Evolutionary conservation across 2,113 vertebrate species (phyloP).

Genomic region (Atractosteus spatula): DNA sequence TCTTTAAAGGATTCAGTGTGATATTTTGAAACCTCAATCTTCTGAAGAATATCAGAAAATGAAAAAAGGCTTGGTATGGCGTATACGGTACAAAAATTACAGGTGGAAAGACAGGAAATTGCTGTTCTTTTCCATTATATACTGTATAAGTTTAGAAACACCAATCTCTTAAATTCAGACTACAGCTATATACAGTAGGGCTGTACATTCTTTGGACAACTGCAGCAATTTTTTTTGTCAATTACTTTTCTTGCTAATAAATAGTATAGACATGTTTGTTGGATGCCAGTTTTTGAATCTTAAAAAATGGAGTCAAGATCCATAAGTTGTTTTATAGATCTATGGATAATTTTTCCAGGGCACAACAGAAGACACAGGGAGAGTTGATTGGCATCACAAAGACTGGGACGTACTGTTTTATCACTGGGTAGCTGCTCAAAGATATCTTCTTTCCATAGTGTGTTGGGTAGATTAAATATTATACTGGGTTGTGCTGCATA

Average conservation of each 20-base stretch:
- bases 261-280: constrained; percentile 23
- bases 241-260: constrained; percentile 31
- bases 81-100: constrained; percentile 16
- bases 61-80: neutral
- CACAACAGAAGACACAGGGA: no score
- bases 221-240: constrained; percentile 31
- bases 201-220: constrained; percentile 38
- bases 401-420: no score
- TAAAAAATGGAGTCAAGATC: no score
- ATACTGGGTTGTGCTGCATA: no score
- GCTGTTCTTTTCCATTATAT: constrained; percentile 29
- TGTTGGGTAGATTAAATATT: no score
- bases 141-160: constrained; percentile 18
- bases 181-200: constrained; percentile 27
- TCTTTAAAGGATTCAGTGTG: neutral
- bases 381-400: no score
- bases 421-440: no score
- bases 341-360: no score
- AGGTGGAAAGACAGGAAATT: constrained; percentile 23
- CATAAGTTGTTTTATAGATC: no score
- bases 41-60: neutral
- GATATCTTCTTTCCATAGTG: no score
- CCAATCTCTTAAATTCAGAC: constrained; percentile 33
- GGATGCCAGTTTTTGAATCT: constrained; percentile 24
- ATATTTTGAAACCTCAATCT: neutral